Evolutionary conservation across 2,113 vertebrate genomes (phyloP).

Genomic region (Alces alces): DNA sequence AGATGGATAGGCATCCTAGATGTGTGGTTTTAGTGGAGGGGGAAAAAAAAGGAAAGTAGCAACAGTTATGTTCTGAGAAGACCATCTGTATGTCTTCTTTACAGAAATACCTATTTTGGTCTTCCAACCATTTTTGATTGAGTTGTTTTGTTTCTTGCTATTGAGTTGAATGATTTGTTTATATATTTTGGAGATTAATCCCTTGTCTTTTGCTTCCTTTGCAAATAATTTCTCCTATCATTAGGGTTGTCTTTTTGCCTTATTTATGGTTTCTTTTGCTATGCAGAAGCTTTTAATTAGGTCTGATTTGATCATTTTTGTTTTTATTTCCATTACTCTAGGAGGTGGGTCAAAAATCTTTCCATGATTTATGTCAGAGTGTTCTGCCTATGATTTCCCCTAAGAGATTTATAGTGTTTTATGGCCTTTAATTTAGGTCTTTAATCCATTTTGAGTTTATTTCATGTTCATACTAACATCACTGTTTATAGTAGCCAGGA

Average conservation of each 20-base stretch:
- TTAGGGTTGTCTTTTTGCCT: neutral
- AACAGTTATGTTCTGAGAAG: neutral
- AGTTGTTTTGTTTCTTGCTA: neutral
- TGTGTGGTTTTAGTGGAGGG: neutral
- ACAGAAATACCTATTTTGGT: neutral
- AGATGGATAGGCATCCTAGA: neutral
- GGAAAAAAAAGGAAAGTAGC: accelerated
- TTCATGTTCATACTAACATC: neutral
- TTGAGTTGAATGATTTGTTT: neutral
- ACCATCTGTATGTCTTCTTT: neutral
- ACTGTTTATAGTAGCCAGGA: neutral
- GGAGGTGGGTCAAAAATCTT: neutral
- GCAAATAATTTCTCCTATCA: neutral
- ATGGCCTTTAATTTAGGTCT: neutral
- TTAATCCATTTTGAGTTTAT: neutral
- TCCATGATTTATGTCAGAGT: neutral
- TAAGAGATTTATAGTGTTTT: neutral
- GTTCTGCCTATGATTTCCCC: neutral
- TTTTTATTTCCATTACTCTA: neutral
- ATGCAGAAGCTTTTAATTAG: neutral
- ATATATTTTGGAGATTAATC: neutral
- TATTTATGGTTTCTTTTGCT: neutral
- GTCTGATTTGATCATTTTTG: neutral
- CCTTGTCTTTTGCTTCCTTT: neutral
- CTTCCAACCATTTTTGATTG: neutral